Percentiles rank a stretch among this genome's conserved stretches.
These are phyloP conservation scores for Machimus atricapillus DNA, from an alignment of 2,888 invertebrate genomes.

Conservation along the genomic window DNA sequence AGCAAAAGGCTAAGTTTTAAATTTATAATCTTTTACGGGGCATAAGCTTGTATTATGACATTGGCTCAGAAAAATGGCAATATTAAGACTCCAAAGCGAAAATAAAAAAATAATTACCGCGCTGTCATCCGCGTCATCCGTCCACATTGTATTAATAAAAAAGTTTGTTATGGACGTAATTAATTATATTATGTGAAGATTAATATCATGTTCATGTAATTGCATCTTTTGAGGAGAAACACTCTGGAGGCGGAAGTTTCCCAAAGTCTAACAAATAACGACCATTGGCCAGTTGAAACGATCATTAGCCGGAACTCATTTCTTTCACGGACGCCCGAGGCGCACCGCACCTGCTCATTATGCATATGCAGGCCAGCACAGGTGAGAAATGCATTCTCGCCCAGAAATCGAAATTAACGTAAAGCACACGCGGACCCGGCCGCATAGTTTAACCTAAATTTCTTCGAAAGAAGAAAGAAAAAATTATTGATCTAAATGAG, in stretches of 20 bases:
- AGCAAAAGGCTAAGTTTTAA: too few species aligned
- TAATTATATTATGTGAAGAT: neutral
- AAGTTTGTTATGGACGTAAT: neutral
- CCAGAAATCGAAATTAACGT: neutral
- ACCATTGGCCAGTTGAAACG: neutral
- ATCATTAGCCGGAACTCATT: neutral
- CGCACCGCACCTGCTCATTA: neutral
- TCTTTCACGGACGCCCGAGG: neutral
- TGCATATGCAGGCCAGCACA: neutral
- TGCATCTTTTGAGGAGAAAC: neutral
- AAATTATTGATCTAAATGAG: slow-evolving; percentile 14
- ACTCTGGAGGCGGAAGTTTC: neutral
- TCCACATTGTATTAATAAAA: neutral
- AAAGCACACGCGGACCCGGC: neutral
- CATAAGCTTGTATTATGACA: too few species aligned
- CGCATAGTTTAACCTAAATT: neutral
- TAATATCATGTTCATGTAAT: neutral
- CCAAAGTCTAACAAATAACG: neutral
- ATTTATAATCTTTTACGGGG: too few species aligned
- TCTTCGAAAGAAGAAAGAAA: neutral
- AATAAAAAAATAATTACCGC: too few species aligned
- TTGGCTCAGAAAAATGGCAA: too few species aligned
- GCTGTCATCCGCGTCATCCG: neutral
- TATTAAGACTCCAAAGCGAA: too few species aligned
- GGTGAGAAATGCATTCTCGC: neutral